Conservation (phyloP, 2,113 vertebrate genomes). For the Trematocara zebra region DNA sequence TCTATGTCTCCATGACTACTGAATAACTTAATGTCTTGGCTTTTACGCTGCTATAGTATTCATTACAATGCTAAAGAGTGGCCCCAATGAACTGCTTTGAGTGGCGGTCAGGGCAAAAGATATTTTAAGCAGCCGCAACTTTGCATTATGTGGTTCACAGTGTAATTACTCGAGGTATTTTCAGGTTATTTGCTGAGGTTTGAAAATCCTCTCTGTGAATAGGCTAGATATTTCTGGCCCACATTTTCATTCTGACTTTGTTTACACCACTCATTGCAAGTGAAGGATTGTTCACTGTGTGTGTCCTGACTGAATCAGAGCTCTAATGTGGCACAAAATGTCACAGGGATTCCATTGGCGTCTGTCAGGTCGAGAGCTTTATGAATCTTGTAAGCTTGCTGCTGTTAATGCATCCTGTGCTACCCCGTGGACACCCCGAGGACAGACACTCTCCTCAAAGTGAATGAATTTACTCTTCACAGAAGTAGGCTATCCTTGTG, state of each 20-base stretch:
- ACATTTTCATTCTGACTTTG: background rate
- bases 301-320: background rate
- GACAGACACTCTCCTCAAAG: conserved; percentile 31
- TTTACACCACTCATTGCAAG: background rate
- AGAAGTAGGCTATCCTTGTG: conserved; percentile 27
- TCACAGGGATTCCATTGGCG: conserved; percentile 15
- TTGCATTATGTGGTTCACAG: background rate
- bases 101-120: background rate
- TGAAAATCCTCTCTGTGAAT: background rate
- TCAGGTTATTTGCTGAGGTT: background rate
- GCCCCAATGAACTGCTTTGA: background rate
- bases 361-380: conserved; percentile 45
- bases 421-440: conserved; percentile 29
- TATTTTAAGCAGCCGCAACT: background rate
- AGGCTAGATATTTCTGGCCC: background rate
- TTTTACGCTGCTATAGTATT: background rate
- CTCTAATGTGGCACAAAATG: conserved; percentile 9
- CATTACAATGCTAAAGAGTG: background rate
- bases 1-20: background rate
- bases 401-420: conserved; percentile 50
- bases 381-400: conserved; percentile 45
- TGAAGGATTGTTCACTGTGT: background rate
- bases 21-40: background rate
- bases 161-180: background rate
- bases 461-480: conserved; percentile 24